These are phyloP conservation scores for Halocynthia roretzi DNA, from an alignment of 23 tunicate genomes.

Conservation along the genomic window DNA sequence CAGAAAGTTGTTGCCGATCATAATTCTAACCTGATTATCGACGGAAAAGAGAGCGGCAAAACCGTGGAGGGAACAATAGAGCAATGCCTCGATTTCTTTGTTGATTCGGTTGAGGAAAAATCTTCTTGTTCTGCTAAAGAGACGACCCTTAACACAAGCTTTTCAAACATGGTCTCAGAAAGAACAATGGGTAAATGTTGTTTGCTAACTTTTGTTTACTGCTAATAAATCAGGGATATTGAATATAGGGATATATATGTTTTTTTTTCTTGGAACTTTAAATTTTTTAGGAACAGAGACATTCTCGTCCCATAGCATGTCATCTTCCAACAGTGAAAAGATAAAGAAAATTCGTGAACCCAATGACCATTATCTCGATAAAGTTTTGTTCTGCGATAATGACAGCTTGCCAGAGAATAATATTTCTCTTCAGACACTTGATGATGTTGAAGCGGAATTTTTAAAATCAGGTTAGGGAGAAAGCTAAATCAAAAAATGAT, in stretches of 20 bases:
- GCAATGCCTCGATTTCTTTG: neutral
- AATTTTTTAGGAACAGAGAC: neutral
- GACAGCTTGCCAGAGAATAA: conserved; percentile 7
- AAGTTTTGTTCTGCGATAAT: conserved; percentile 9
- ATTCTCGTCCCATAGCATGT: conserved; percentile 3
- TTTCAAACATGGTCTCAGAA: conserved; percentile 43
- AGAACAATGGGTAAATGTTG: conserved; percentile 33
- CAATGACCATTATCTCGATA: neutral
- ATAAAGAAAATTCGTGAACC: neutral
- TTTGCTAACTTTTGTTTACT: neutral
- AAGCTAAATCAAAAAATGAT: too few species aligned
- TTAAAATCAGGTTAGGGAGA: conserved; percentile 38
- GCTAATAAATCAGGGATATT: neutral
- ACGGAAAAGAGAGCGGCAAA: neutral
- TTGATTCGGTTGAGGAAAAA: neutral
- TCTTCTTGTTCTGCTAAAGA: neutral
- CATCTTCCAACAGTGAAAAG: neutral
- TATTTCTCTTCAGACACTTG: conserved; percentile 21
- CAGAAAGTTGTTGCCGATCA: neutral
- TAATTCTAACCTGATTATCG: neutral
- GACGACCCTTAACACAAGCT: conserved; percentile 14
- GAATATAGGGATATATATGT: neutral
- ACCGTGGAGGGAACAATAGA: neutral
- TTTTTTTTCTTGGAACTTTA: neutral
- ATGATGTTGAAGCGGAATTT: conserved; percentile 48